Base-by-base conservation (phyloP, 2,888 invertebrate species). In the Tinea trinotella region DNA sequence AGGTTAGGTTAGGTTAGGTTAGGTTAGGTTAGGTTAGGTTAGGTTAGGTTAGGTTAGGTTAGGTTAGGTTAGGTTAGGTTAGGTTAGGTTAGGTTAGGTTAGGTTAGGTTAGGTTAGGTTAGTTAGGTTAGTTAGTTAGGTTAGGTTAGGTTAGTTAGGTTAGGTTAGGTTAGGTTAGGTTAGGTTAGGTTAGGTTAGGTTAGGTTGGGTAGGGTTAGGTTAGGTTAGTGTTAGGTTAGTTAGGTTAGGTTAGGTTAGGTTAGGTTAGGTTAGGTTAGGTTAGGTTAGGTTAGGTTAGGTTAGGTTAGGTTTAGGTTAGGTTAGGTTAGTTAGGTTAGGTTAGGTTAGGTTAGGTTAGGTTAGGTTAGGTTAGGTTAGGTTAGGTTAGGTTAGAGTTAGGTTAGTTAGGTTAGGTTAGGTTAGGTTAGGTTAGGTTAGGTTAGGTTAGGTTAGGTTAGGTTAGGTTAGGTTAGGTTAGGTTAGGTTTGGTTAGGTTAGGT, bases 71-170 rank as follows among this genome's bases (percentile, higher is more conserved):
- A 55, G 55, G 55, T 55, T 55, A 55, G 55, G 55, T 55, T 55
- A 55, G 55, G 56, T 56, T 56, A 53, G 56, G 56, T 56, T 56
- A 56, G 55, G 55, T 56, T 56, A 56, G 55, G 55, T 56, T 56
- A 56, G 55, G 55, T 55, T 55, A 55, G 55, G 55, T 55, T 55
- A 55, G 55, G 55, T 55, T 55, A 52, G 55, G 52, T 55, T 52
- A 53, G 56, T 56, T 56, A 56, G 56, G 56, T 56, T 56, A 56
- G 56, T 53, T 56, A 53, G 55, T 56, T 56, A 56, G 56, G 56
- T 56, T 56, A 56, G 56, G 56, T 56, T 56, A 56, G 56, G 56
- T 56, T 56, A 56, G 53, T 56, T 53, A 53, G 56, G 56, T 56
- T 56, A 56, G 56, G 56, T 56, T 56, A 56, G 56, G 56, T 56